Base-by-base conservation (phyloP, 2,888 invertebrate species). In the Aromia moschata region DNA sequence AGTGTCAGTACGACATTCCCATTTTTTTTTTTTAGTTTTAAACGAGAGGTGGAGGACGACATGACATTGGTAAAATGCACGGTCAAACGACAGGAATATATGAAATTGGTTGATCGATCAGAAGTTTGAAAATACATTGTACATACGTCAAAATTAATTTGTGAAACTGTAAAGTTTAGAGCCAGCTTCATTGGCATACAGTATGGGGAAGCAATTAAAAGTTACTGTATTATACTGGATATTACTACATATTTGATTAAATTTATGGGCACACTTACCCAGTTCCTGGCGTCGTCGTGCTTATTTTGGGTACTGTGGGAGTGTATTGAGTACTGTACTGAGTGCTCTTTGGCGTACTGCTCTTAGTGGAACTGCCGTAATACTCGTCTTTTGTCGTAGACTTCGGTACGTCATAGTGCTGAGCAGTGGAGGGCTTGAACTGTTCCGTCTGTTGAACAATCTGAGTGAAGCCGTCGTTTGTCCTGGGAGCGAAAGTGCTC, bases 261-360 rank as follows among this genome's bases (percentile, higher is more conserved):
- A n/a, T n/a, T n/a, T n/a, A n/a, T n/a, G n/a, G n/a, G n/a, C n/a
- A n/a, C n/a, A 2, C 60, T 60, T 18, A 67, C 66, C 66, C 60
- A 56, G 70, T 69, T 33, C 67, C 70, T 11, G 68, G 71, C 3
- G 77, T 77, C 2, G 77, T 76, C 25, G 72, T 64, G n/a, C 57
- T 60, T 3, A 81, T 72, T 69, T 80, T 80, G 0, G 81, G 81
- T 36, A 81, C 79, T 5, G 81, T 81, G 11, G 81, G 80, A 1
- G 81, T 81, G 68, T 81, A 81, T 55, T 79, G 80, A n/a, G 80
- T 80, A n/a, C n/a, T n/a, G 65, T 74, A 78, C 2, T 76, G 70
- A 15, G 74, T 75, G 9, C 75, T 69, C 64, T 68, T 76, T 9
- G 76, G 74, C 2, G 77, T 77, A 40, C 74, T 77, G 33, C 66